Conservation (phyloP, 2,888 invertebrate genomes). For the Pandemis corylana region DNA sequence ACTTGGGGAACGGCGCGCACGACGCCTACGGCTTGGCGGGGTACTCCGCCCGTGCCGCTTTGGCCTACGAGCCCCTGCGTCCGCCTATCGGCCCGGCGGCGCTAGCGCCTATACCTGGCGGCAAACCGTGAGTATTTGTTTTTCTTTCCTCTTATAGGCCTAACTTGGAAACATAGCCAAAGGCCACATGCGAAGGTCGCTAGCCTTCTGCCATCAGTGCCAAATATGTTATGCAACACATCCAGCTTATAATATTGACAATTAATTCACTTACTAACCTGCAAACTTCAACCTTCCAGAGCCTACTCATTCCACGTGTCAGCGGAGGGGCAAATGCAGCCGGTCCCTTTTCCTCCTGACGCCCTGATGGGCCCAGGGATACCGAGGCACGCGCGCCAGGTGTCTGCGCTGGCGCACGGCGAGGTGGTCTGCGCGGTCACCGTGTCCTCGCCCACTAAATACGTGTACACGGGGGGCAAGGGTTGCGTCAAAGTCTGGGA, state of each 20-base stretch:
- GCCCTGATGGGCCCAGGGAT: slow-evolving; percentile 97
- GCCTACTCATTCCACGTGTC: slow-evolving; percentile 98
- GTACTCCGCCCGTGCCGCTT: slow-evolving; percentile 79
- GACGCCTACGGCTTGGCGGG: slow-evolving; percentile 81
- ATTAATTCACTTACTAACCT: background rate
- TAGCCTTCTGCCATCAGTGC: no score
- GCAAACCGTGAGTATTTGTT: slow-evolving; percentile 91
- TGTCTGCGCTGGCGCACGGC: slow-evolving; percentile 96
- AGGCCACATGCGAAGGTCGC: no score
- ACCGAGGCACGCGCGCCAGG: slow-evolving; percentile 95
- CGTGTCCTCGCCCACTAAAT: slow-evolving; percentile 96
- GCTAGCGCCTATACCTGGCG: slow-evolving; percentile 90
- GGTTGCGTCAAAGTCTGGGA: slow-evolving; percentile 99
- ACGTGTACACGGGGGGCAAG: slow-evolving; percentile 98
- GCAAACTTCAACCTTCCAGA: slow-evolving; percentile 75
- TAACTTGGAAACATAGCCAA: no score
- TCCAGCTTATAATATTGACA: background rate
- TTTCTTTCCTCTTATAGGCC: background rate
- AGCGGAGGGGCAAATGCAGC: slow-evolving; percentile 95
- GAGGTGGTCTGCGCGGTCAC: slow-evolving; percentile 99
- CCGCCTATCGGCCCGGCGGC: slow-evolving; percentile 83
- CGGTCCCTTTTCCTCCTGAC: slow-evolving; percentile 97
- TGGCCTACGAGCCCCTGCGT: slow-evolving; percentile 80
- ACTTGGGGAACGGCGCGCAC: slow-evolving; percentile 81
- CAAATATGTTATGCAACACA: no score